These are phyloP conservation scores for Xiphophorus maculatus DNA, from an alignment of 2,113 vertebrate genomes.

Conservation along the genomic window DNA sequence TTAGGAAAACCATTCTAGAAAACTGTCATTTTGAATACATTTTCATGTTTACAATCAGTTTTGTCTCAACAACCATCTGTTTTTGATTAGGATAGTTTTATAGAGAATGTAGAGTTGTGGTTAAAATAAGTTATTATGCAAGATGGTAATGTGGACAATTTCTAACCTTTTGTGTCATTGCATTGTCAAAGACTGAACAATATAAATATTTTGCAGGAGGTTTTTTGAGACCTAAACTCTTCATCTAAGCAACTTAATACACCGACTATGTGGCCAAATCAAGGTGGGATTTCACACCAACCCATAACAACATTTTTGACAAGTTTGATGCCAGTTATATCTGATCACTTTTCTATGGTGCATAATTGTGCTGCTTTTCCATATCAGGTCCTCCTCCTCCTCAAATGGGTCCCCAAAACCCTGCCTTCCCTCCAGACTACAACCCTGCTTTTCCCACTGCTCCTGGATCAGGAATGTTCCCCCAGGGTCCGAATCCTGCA, in stretches of 20 bases:
- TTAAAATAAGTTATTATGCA: neutral
- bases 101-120: neutral
- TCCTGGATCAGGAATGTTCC: conserved; percentile 57
- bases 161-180: neutral
- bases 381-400: conserved; percentile 65
- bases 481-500: conserved; percentile 58
- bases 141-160: neutral
- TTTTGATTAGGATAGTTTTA: too few relatives aligned
- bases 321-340: neutral
- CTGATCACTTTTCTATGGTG: neutral
- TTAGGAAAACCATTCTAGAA: too few relatives aligned
- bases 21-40: too few relatives aligned
- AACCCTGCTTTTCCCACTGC: conserved; percentile 69
- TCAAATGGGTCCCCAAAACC: conserved; percentile 51
- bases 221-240: neutral
- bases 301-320: neutral
- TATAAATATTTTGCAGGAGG: conserved; percentile 25
- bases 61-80: too few relatives aligned
- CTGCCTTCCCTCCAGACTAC: conserved; percentile 69
- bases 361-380: conserved; percentile 6
- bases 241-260: neutral
- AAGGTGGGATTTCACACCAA: conserved; percentile 63
- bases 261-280: conserved; percentile 75
- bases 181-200: neutral
- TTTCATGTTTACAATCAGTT: too few relatives aligned